A percentile compares a stretch with the other conserved stretches of the same genome.
Conservation (phyloP, 2,888 invertebrate species). For the Plagodis pulveraria region DNA sequence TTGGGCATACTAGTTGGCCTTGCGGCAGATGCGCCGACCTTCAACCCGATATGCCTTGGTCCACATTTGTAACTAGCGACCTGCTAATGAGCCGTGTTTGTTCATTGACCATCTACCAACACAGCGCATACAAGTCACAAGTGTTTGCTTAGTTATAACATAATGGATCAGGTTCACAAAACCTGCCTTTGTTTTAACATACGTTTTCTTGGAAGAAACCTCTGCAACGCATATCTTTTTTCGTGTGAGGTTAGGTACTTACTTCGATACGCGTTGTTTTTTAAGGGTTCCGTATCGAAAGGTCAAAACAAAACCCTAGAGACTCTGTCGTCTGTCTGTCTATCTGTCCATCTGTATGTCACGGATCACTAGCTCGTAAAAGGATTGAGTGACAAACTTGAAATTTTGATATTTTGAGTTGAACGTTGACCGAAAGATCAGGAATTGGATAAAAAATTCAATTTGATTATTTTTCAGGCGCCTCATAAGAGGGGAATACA, state of each 20-base stretch:
- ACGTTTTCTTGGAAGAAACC: constrained; percentile 14
- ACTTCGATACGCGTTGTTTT: not conserved
- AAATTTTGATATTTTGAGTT: no score
- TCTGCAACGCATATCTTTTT: not conserved
- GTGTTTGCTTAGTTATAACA: constrained; percentile 20
- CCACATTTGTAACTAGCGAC: constrained; percentile 38
- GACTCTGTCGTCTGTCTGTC: no score
- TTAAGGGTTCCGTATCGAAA: no score
- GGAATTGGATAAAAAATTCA: no score
- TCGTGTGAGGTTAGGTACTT: constrained; percentile 1
- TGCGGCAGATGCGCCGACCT: constrained; percentile 55
- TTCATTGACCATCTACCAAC: constrained; percentile 36
- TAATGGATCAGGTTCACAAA: constrained; percentile 30
- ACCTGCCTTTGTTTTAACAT: constrained; percentile 31
- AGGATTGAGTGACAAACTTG: no score
- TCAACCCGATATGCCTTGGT: constrained; percentile 30
- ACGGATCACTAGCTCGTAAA: no score
- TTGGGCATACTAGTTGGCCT: constrained; percentile 46
- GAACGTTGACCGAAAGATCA: no score
- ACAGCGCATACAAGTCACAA: constrained; percentile 1
- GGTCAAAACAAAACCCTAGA: no score
- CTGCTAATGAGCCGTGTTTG: constrained; percentile 45
- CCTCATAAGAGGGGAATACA: no score
- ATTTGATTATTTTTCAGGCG: no score
- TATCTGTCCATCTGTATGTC: no score